These are phyloP conservation scores for Cacatua alba DNA, from an alignment of 2,113 vertebrate genomes.

Conservation along the genomic window DNA sequence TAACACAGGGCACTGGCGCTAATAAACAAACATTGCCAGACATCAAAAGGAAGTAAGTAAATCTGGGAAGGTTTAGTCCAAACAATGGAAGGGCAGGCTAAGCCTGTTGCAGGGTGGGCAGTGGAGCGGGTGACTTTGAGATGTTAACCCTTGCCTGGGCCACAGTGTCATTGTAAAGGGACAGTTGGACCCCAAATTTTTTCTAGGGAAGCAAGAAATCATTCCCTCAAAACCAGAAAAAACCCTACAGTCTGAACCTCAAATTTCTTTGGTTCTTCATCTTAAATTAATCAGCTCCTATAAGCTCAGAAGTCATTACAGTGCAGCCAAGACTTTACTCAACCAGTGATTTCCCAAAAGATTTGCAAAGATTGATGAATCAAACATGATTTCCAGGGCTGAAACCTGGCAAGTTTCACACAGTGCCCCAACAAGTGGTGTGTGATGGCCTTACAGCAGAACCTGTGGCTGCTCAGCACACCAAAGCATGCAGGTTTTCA, in stretches of 20 bases:
- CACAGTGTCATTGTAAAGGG: background rate
- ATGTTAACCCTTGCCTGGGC: conserved; percentile 67
- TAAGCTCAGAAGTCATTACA: background rate
- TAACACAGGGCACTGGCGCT: conserved; percentile 75
- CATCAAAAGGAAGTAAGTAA: conserved; percentile 78
- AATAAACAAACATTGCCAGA: conserved; percentile 78
- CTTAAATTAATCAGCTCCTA: background rate
- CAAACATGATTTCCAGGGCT: background rate
- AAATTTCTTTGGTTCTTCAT: background rate
- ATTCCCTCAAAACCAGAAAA: background rate
- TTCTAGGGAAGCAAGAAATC: background rate
- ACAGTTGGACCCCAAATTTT: background rate
- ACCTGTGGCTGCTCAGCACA: background rate
- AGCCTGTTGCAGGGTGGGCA: conserved; percentile 52
- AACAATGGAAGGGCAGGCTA: conserved; percentile 74
- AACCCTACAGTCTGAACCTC: background rate
- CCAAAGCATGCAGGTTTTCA: background rate
- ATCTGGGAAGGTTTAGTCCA: conserved; percentile 71
- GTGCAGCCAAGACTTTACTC: background rate
- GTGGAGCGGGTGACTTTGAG: conserved; percentile 41
- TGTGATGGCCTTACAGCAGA: background rate
- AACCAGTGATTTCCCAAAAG: background rate
- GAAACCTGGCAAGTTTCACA: background rate
- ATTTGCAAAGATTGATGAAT: background rate
- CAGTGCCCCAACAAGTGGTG: background rate